Evolutionary conservation across 2,113 vertebrate species (phyloP).

Genomic region (Gallinago jamesoni): DNA sequence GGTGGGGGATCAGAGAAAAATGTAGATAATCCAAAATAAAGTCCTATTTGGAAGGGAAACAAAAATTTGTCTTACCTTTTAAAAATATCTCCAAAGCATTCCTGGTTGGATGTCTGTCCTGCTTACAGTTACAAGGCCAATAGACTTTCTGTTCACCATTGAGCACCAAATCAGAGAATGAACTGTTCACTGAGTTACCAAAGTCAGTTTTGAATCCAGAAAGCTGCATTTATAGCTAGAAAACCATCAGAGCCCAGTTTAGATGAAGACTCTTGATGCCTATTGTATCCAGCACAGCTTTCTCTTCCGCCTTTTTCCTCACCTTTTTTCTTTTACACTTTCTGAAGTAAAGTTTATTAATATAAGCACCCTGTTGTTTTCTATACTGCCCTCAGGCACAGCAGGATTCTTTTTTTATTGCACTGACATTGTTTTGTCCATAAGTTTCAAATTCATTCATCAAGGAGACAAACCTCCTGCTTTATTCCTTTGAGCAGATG

Average conservation of each 20-base stretch:
- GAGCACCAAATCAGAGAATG: not conserved
- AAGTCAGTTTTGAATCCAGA: not conserved
- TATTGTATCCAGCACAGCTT: not conserved
- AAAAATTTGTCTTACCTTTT: not conserved
- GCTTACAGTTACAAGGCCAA: not conserved
- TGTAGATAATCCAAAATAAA: not conserved
- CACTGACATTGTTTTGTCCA: not conserved
- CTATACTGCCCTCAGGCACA: not conserved
- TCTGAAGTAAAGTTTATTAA: not conserved
- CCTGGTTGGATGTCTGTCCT: not conserved
- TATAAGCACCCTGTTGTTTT: not conserved
- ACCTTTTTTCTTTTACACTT: not conserved
- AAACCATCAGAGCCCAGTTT: not conserved
- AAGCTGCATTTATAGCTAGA: not conserved
- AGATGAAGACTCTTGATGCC: not conserved
- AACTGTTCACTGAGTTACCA: not conserved
- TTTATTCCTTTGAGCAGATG: not conserved
- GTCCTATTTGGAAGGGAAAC: not conserved
- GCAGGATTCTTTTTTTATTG: not conserved
- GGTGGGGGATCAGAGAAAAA: not conserved
- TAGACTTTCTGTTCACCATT: not conserved
- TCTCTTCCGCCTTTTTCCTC: not conserved
- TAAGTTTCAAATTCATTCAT: not conserved
- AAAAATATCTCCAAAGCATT: constrained; percentile 9
- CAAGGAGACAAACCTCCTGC: not conserved